Base-by-base conservation (phyloP, 2,888 invertebrate species). In the Platycheirus albimanus region DNA sequence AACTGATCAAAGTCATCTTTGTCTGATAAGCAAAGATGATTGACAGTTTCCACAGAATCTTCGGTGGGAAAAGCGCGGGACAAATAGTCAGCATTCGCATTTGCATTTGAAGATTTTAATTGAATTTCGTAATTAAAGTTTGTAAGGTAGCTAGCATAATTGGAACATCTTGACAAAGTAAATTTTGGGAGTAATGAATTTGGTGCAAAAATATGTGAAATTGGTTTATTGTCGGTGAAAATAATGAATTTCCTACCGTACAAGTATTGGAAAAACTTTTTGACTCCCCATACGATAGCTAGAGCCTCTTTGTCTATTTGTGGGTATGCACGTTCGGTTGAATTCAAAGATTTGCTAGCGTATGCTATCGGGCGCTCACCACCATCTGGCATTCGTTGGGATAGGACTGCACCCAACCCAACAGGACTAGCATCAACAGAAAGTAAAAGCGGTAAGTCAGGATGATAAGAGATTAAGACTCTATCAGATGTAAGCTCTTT, bases 251-350 rank as follows among this genome's bases (percentile, higher is more conserved):
- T 41, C 6, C 41, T 41, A 1, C 41, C 41, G 7, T 41, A 15
- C 7, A 41, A 6, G 41, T 41, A 41, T 15, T 41, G 41, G 7
- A 13, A 5, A 15, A 13, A 15, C 15, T 15, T 13, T 41, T 41
- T 41, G 1, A 41, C 41, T 41, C 41, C 79, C 79, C 72, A 80
- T 1, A 76, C 58, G 33, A 71, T 84, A 3, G 76, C 84, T 6
- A 80, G 45, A 10, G 77, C 74, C 41, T 85, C 72, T 30, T 77
- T 85, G 52, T 83, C 70, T 15, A 80, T 80, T 49, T 72, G 61
- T 7, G 77, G 66, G 30, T 74, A 80, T 17, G 64, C 36, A 33
- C 52, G 70, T 45, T 84, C 84, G 10, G 80, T 80, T 4, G 28
- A 13, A 7, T 13, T 69, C 41, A 85, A 69, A 74, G 13, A 66